Conservation (phyloP, 1,140 invertebrate genomes). For the Bombyx mandarina region DNA sequence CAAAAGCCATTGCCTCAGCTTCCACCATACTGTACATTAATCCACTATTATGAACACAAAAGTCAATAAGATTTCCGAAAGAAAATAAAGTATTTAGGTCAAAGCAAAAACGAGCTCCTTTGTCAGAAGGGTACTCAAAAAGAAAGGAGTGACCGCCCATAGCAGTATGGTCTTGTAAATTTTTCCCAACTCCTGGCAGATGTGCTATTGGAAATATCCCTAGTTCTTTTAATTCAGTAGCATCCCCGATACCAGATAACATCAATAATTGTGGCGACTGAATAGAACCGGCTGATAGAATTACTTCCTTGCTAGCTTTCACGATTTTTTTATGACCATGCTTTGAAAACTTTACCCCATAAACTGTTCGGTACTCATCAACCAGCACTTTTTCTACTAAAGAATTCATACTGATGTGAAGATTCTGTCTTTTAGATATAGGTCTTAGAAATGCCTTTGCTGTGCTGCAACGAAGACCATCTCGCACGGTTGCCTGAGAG, state of each 20-base stretch:
- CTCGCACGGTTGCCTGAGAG: slow-evolving; percentile 82
- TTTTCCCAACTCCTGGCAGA: slow-evolving; percentile 83
- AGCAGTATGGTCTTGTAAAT: slow-evolving; percentile 85
- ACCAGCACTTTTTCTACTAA: slow-evolving; percentile 77
- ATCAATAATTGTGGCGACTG: slow-evolving; percentile 85
- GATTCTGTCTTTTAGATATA: slow-evolving; percentile 77
- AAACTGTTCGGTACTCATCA: slow-evolving; percentile 70
- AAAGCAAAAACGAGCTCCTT: slow-evolving; percentile 71
- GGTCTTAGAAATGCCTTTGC: slow-evolving; percentile 86
- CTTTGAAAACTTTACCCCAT: slow-evolving; percentile 76
- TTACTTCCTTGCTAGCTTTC: slow-evolving; percentile 76
- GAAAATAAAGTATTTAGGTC: slow-evolving; percentile 73
- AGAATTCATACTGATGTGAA: slow-evolving; percentile 79
- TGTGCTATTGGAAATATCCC: slow-evolving; percentile 72
- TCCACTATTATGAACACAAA: slow-evolving; percentile 72
- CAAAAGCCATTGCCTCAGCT: slow-evolving; percentile 83
- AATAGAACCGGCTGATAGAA: slow-evolving; percentile 80
- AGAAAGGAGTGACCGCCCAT: slow-evolving; percentile 75
- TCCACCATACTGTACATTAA: slow-evolving; percentile 78
- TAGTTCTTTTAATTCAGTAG: slow-evolving; percentile 73
- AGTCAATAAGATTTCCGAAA: slow-evolving; percentile 69
- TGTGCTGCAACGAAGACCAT: slow-evolving; percentile 87
- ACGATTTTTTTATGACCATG: slow-evolving; percentile 60
- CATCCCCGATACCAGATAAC: slow-evolving; percentile 83
- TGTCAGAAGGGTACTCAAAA: slow-evolving; percentile 59